These are phyloP conservation scores for Graphium colonna DNA, from an alignment of 2,888 invertebrate genomes.

Conservation along the genomic window DNA sequence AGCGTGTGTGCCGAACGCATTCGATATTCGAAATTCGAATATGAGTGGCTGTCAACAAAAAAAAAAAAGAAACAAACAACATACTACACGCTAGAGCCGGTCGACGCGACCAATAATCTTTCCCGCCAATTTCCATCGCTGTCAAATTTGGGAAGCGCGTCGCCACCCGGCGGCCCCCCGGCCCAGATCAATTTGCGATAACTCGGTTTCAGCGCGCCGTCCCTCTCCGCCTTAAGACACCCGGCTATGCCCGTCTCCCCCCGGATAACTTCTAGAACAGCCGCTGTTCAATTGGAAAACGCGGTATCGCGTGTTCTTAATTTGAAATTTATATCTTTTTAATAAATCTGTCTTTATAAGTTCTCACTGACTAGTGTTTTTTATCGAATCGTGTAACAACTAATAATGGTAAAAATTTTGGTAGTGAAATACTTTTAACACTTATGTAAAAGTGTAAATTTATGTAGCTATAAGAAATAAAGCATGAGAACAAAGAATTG, in stretches of 20 bases:
- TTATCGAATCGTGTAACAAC: too few species aligned
- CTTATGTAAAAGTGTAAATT: too few species aligned
- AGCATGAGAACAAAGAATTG: too few species aligned
- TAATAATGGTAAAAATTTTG: too few species aligned
- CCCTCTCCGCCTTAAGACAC: conserved; percentile 76
- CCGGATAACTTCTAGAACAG: conserved; percentile 71
- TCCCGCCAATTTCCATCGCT: conserved; percentile 79
- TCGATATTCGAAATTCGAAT: conserved; percentile 41
- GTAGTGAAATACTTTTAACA: too few species aligned
- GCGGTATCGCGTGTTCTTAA: conserved; percentile 38
- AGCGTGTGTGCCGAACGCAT: too few species aligned
- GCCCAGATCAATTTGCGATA: conserved; percentile 78
- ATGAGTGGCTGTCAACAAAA: conserved; percentile 21
- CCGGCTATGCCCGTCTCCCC: conserved; percentile 66
- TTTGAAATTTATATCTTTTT: too few species aligned
- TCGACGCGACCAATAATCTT: conserved; percentile 72
- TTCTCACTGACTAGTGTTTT: too few species aligned
- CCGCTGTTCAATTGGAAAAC: conserved; percentile 51
- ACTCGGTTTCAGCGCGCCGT: conserved; percentile 69
- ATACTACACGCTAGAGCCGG: conserved; percentile 30
- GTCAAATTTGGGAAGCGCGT: conserved; percentile 74
- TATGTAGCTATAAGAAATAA: too few species aligned
- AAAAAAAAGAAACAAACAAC: neutral
- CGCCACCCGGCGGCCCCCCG: conserved; percentile 48
- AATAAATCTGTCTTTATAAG: conserved; percentile 18